Base-by-base conservation (phyloP, 2,113 vertebrate genomes). In the Eptatretus burgeri region DNA sequence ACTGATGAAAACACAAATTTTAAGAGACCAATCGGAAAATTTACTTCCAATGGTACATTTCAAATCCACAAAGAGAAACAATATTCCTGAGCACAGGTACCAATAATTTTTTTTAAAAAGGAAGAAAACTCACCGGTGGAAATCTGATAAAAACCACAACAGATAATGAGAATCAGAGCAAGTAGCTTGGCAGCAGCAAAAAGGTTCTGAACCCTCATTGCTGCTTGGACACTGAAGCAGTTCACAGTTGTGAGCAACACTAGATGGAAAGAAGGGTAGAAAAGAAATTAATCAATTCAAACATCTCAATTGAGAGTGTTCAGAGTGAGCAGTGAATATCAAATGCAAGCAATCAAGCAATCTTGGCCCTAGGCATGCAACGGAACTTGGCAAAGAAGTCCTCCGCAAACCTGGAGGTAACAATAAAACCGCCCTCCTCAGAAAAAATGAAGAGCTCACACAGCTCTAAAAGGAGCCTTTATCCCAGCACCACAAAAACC, bases 141-240 rank as follows among this genome's bases (percentile, higher is more conserved):
- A 1, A 98, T 78, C 77, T 85, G 80, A 67, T 94, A 73, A 20
- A 95, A 95, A 71, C 89, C 91, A 1, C 88, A 78, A 63, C 87
- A 75, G 74, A 98, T 93, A 79, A 98, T 89, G 51, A 98, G 70
- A 5, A 70, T 72, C 27, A 98, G 77, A 0, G 87, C 89, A 51
- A 93, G 72, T 14, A 98, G 80, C 62, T 98, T 98, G 41, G 87
- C 89, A 0, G 82, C 86, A 0, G 91, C 87, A 0, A 98, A 95
- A 71, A 79, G 77, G 2, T 98, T 85, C 73, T 96, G 89, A 5
- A 96, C 89, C 1, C 84, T 78, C 2, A 88, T 95, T 17, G 89
- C 88, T 0, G 86, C 89, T 65, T 81, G 86, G 70, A 96, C 89
- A 0, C 89, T 96, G 80, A 93, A 96, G 70, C 89, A 93, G 75